phyloP scores from a whole-genome alignment of 2,797 vertebrate genomes.

The Coreius guichenoti region DNA sequence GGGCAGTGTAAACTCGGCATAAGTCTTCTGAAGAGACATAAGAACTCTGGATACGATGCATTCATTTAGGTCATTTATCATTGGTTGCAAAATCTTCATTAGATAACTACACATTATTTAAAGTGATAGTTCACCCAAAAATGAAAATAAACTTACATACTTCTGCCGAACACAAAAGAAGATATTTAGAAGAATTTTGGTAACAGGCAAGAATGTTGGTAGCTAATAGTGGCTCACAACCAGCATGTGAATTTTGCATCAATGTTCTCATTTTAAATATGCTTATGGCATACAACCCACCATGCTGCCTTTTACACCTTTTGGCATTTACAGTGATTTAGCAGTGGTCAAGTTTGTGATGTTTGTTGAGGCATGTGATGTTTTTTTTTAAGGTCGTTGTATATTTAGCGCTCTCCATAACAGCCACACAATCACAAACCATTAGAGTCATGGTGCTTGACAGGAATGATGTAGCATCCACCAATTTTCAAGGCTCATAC shows the following conservation, averaged over 20 bases:
- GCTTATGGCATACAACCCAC: not conserved
- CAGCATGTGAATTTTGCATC: not conserved
- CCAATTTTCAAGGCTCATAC: conserved; percentile 1
- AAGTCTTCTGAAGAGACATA: too few relatives aligned
- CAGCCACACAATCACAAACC: conserved; percentile 48
- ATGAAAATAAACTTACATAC: not conserved
- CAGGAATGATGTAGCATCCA: conserved; percentile 28
- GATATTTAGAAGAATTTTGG: not conserved
- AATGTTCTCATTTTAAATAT: conserved; percentile 8
- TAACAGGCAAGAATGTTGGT: not conserved
- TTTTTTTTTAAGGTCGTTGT: conserved; percentile 50
- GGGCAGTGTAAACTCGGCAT: too few relatives aligned
- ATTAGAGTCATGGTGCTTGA: conserved; percentile 47
- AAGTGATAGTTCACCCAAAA: not conserved
- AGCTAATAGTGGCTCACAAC: not conserved
- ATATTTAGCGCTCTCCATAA: conserved; percentile 47
- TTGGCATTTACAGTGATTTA: conserved; percentile 60
- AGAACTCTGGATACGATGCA: too few relatives aligned
- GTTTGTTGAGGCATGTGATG: conserved; percentile 43
- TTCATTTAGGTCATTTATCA: not conserved
- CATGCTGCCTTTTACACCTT: conserved; percentile 61
- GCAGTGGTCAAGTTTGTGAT: conserved; percentile 33
- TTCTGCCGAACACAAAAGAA: not conserved
- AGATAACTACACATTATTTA: not conserved
- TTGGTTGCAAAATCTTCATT: not conserved